These are phyloP conservation scores for Hirundichthys speculiger DNA, from an alignment of 2,113 vertebrate genomes.

Conservation along the genomic window DNA sequence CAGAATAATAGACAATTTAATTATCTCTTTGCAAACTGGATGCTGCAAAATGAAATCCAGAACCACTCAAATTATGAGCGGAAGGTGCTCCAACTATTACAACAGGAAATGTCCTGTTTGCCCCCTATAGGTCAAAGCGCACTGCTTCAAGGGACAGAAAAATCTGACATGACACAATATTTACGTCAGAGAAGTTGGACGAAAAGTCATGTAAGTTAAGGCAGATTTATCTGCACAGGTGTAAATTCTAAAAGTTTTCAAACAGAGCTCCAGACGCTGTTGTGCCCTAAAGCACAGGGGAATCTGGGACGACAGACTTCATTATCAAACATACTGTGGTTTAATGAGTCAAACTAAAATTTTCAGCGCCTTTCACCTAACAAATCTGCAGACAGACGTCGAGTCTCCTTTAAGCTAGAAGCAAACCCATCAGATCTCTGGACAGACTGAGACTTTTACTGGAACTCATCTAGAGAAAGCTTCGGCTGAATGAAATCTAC, in stretches of 20 bases:
- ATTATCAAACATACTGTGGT: constrained; percentile 31
- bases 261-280: constrained; percentile 33
- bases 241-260: constrained; percentile 39
- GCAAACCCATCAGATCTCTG: constrained; percentile 29
- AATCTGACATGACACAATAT: constrained; percentile 39
- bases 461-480: constrained; percentile 51
- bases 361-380: constrained; percentile 32
- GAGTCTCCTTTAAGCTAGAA: constrained; percentile 54
- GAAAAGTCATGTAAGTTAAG: constrained; percentile 18
- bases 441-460: constrained; percentile 46
- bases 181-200: constrained; percentile 21
- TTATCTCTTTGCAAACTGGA: constrained; percentile 21
- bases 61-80: constrained; percentile 12
- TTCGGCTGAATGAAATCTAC: constrained; percentile 66
- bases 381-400: constrained; percentile 45
- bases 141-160: constrained; percentile 16
- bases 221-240: constrained; percentile 27
- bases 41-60: constrained; percentile 13
- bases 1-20: constrained; percentile 46
- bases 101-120: constrained; percentile 21
- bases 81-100: constrained; percentile 16
- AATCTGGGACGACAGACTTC: constrained; percentile 47
- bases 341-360: constrained; percentile 47
- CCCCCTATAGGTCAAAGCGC: constrained; percentile 42
- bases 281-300: constrained; percentile 38